A percentile compares a stretch with the other conserved stretches of the same genome.
Conservation (phyloP, 2,113 vertebrate species). For the Narcine bancroftii region DNA sequence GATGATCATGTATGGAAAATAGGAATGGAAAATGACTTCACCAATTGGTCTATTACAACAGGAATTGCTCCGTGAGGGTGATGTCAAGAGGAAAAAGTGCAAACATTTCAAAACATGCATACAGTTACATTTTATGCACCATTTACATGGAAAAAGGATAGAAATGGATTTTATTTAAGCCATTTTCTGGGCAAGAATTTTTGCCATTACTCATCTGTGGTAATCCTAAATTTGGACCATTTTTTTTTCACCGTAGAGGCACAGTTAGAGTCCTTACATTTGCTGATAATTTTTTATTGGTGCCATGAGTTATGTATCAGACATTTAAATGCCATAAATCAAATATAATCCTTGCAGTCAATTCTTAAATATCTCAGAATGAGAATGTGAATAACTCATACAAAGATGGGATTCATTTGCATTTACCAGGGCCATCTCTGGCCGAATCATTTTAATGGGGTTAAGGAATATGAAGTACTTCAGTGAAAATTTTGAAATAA, state of each 20-base stretch:
- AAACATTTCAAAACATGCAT: no score
- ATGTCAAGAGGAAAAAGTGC: no score
- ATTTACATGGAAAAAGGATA: no score
- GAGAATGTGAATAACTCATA: background rate
- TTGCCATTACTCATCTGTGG: no score
- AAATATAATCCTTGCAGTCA: background rate
- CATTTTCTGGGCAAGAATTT: no score
- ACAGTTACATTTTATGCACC: no score
- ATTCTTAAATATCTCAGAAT: background rate
- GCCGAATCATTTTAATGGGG: background rate
- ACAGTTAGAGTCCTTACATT: background rate
- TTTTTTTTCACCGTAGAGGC: background rate
- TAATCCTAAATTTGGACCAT: background rate
- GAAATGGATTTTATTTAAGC: no score
- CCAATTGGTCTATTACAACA: no score
- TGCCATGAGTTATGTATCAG: background rate
- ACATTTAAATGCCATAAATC: background rate
- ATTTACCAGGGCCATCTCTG: background rate
- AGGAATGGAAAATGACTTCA: no score
- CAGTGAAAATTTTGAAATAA: background rate
- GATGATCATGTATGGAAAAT: no score
- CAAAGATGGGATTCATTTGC: background rate
- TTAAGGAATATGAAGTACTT: background rate
- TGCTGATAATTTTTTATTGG: background rate
- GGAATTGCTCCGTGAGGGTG: no score